These are phyloP conservation scores for Heliopora coerulea DNA, from an alignment of 92 coral and sea anemone genomes.

Conservation along the genomic window DNA sequence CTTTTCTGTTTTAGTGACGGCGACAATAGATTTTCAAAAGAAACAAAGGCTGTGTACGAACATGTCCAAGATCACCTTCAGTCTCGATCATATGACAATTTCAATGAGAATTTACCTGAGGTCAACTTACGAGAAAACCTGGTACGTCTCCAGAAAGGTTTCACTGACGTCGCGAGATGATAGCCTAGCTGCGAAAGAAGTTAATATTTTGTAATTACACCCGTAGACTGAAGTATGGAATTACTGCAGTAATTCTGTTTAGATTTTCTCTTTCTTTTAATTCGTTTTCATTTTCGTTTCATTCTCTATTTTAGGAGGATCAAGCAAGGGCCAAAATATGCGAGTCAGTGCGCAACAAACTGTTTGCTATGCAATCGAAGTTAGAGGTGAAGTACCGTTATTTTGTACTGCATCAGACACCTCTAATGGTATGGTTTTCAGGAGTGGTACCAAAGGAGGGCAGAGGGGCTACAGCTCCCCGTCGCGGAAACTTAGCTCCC, in stretches of 20 bases:
- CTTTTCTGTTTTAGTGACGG: conserved; percentile 48
- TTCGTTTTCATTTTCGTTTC: background rate
- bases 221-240: no score
- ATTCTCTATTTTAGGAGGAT: conserved; percentile 53
- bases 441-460: no score
- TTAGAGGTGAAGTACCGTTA: conserved; percentile 48
- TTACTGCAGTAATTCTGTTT: no score
- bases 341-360: conserved; percentile 68
- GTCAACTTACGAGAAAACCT: conserved; percentile 67
- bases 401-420: no score
- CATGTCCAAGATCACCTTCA: conserved; percentile 66
- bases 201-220: no score
- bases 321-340: conserved; percentile 63
- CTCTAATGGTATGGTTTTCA: no score
- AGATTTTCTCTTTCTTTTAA: no score
- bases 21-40: conserved; percentile 59
- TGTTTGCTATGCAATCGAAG: conserved; percentile 68
- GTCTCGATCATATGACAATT: conserved; percentile 60
- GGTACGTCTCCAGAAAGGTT: conserved; percentile 48
- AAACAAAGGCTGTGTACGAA: conserved; percentile 57
- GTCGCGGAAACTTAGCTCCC: no score
- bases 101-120: conserved; percentile 63
- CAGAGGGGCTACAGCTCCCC: no score
- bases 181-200: no score
- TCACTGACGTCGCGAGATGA: no score